These are phyloP conservation scores for Blastobasis adustella DNA, from an alignment of 2,888 invertebrate genomes.

Conservation along the genomic window DNA sequence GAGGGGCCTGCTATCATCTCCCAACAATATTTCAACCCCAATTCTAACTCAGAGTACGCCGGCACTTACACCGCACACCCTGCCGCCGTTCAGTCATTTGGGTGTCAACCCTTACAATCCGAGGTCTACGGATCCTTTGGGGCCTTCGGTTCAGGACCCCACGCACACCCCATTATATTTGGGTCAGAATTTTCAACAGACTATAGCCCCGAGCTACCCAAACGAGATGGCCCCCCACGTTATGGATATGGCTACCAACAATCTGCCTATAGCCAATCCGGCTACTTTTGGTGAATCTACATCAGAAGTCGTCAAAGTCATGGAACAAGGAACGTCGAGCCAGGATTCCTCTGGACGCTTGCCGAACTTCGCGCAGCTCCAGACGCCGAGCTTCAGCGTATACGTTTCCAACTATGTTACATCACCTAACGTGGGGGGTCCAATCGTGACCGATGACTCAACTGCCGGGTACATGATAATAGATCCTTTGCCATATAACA, in stretches of 20 bases:
- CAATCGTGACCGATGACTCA: constrained; percentile 72
- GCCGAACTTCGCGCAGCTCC: constrained; percentile 80
- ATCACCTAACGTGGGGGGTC: constrained; percentile 87
- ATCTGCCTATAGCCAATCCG: constrained; percentile 80
- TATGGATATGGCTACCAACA: constrained; percentile 84
- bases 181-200: constrained; percentile 76
- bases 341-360: constrained; percentile 66
- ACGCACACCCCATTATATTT: constrained; percentile 77
- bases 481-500: constrained; percentile 44
- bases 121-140: constrained; percentile 77
- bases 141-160: constrained; percentile 73
- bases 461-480: constrained; percentile 66
- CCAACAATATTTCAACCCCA: constrained; percentile 78
- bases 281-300: constrained; percentile 87
- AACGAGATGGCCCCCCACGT: constrained; percentile 91
- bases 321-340: constrained; percentile 62
- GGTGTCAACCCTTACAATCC: constrained; percentile 74
- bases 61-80: constrained; percentile 72
- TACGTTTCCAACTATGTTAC: constrained; percentile 75
- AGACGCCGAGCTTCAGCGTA: constrained; percentile 73
- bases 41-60: constrained; percentile 72
- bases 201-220: constrained; percentile 83
- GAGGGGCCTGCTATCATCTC: constrained; percentile 93
- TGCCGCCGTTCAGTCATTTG: constrained; percentile 75
- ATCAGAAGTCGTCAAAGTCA: constrained; percentile 63